A percentile compares a stretch with the other conserved stretches of the same genome.
Conservation (phyloP, 2,797 vertebrate genomes). For the Trichosurus vulpecula region DNA sequence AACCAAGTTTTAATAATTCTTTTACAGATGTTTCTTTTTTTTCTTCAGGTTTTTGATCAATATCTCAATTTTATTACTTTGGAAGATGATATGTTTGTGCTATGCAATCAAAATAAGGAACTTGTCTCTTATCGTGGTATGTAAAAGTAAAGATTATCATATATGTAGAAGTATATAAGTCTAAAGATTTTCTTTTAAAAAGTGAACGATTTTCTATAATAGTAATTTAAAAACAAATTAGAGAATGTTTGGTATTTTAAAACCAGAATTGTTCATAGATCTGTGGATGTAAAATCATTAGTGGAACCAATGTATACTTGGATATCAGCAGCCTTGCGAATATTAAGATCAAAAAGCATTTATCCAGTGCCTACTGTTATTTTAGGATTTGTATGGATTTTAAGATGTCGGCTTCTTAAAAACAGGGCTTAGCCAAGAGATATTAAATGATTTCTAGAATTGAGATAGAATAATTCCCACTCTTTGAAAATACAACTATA, state of each 20-base stretch:
- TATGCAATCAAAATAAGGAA: constrained; percentile 98
- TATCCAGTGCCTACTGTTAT: neutral
- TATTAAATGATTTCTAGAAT: neutral
- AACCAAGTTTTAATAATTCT: constrained; percentile 33
- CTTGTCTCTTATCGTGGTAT: constrained; percentile 96
- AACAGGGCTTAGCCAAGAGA: neutral
- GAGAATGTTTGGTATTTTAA: constrained; percentile 14
- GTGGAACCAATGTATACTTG: neutral
- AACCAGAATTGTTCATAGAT: constrained; percentile 2
- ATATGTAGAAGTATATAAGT: constrained; percentile 70
- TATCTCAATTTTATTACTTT: constrained; percentile 99
- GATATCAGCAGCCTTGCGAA: neutral
- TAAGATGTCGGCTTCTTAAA: neutral
- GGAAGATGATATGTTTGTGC: constrained; percentile 98
- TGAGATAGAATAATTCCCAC: neutral
- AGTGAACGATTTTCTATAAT: neutral
- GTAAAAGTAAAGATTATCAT: constrained; percentile 67
- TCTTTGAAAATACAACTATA: neutral
- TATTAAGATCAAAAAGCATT: neutral
- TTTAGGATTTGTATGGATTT: neutral
- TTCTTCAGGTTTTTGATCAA: constrained; percentile 95
- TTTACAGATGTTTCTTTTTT: constrained; percentile 60
- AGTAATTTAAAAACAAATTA: neutral
- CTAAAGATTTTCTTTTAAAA: constrained; percentile 26
- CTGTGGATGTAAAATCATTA: neutral